Evolutionary conservation across 2,113 vertebrate genomes (phyloP), one percentile per base, ranked within the genome.

Genomic region (Scatophagus argus): DNA sequence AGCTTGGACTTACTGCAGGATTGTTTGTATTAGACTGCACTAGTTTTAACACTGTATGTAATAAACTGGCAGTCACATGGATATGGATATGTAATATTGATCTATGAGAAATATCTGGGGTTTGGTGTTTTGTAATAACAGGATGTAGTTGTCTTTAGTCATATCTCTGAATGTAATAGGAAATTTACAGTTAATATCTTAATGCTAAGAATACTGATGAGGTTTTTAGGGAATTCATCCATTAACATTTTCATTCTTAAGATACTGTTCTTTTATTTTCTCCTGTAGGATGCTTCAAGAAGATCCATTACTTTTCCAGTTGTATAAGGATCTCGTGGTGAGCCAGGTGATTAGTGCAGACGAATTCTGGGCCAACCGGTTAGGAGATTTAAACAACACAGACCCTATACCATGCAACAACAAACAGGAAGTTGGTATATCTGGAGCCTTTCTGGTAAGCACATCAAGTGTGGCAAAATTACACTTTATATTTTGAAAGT

Each of bases 311-410:
- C 95, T 99, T 74, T 99, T 99, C 94, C 98, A 99, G 92, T 94
- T 99, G 76, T 99, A 99, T 92, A 99, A 99, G 94, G 98, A 99
- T 86, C 95, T 99, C 54, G 98, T 99, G 86, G 97, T 99, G 79
- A 99, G 98, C 90, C 98, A 99, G 79, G 98, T 99, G 87, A 99
- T 99, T 91, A 98, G 95, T 90, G 97, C 98, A 84, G 98, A 99
- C 85, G 98, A 99, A 83, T 99, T 99, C 93, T 99, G 98, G 98
- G 95, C 97, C 89, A 99, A 97, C 91, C 95, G 97, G 78, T 93
- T 97, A 94, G 96, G 95, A 91, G 96, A 96, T 86, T 74, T 96
- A 79, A 98, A 94, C 79, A 82, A 96, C 52, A 49, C 94, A 77
- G 96, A 97, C 84, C 93, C 92, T 69, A 89, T 95, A 58, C 79